These are phyloP conservation scores for Trematomus bernacchii DNA, from an alignment of 2,797 vertebrate species.

Conservation along the genomic window DNA sequence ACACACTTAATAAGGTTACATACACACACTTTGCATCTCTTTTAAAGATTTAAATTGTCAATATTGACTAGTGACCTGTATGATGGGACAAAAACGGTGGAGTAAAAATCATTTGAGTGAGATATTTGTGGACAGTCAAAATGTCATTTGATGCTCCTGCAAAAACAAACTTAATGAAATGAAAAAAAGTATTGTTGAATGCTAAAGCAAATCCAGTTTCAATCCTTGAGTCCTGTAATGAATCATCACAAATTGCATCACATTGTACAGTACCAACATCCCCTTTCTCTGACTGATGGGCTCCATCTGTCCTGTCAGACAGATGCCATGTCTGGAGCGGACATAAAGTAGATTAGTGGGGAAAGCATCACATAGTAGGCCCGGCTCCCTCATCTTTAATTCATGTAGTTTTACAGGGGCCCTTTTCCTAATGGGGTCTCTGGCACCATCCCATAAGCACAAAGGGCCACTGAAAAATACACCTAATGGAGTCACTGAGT, in stretches of 20 bases:
- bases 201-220: background rate
- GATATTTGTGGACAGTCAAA: background rate
- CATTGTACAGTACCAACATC: background rate
- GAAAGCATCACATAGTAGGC: constrained; percentile 32
- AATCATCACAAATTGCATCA: constrained; percentile 35
- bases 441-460: constrained; percentile 76
- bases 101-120: background rate
- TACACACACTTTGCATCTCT: constrained; percentile 23
- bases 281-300: constrained; percentile 11
- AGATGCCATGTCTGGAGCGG: constrained; percentile 28
- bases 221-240: constrained; percentile 17
- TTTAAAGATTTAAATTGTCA: constrained; percentile 14
- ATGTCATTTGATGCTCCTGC: background rate
- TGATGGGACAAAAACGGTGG: background rate
- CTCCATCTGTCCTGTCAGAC: constrained; percentile 36
- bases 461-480: constrained; percentile 74
- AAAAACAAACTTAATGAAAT: background rate
- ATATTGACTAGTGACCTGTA: background rate
- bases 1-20: constrained; percentile 42
- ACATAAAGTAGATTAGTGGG: constrained; percentile 74
- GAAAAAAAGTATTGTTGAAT: background rate
- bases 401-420: constrained; percentile 73
- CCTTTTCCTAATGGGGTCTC: constrained; percentile 79
- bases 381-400: constrained; percentile 81
- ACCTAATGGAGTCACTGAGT: constrained; percentile 82